Percentiles rank a stretch among this genome's conserved stretches.
phyloP scores from a whole-genome alignment of 2,797 vertebrate genomes.

The Diplodus puntazzo region DNA sequence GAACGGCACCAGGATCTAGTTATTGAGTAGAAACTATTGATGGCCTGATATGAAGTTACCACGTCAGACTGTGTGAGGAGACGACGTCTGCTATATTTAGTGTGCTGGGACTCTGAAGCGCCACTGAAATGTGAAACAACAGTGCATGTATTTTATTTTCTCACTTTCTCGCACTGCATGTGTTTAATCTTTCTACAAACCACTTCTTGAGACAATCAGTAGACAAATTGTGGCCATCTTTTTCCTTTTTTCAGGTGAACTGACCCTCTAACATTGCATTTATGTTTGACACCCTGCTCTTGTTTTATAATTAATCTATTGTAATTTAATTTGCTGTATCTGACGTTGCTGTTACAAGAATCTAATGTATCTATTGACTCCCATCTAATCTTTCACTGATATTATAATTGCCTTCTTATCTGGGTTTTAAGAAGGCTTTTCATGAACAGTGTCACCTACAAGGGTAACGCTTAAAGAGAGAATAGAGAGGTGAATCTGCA shows the following conservation, averaged over 20 bases:
- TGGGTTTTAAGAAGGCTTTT: slow-evolving; percentile 1
- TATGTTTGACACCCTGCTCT: neutral
- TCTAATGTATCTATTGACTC: slow-evolving; percentile 22
- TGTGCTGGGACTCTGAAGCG: neutral
- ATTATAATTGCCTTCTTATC: slow-evolving; percentile 48
- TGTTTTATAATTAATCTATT: neutral
- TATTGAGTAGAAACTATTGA: slow-evolving; percentile 26
- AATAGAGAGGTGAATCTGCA: neutral
- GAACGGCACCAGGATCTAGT: neutral
- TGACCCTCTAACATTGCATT: neutral
- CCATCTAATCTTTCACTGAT: slow-evolving; percentile 39
- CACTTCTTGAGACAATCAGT: no score
- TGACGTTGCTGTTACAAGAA: slow-evolving; percentile 8
- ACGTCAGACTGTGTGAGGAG: neutral
- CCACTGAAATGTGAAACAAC: neutral
- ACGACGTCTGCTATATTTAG: slow-evolving; percentile 23
- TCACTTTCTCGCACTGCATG: neutral
- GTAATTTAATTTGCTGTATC: neutral
- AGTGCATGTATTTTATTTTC: neutral
- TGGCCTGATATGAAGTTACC: slow-evolving; percentile 26
- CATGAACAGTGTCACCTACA: slow-evolving; percentile 4
- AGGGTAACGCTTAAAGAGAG: neutral
- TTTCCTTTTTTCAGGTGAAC: neutral
- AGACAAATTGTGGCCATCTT: no score
- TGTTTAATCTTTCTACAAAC: neutral